phyloP scores from a whole-genome alignment of 1,140 invertebrate species.

The Trichogramma pretiosum region DNA sequence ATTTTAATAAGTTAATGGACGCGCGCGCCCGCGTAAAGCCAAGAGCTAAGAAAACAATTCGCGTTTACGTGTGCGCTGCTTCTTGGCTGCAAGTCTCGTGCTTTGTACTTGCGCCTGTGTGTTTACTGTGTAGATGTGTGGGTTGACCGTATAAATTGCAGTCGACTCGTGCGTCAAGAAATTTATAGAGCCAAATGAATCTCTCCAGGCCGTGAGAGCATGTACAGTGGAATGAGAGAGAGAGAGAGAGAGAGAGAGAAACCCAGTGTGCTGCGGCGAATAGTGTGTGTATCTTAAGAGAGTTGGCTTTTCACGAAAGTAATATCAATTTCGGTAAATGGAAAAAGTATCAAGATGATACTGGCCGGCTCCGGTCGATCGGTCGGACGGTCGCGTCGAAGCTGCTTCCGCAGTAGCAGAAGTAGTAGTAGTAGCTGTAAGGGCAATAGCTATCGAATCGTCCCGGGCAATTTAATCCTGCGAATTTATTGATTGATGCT shows the following conservation, averaged over 20 bases:
- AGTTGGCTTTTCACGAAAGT: conserved; percentile 1
- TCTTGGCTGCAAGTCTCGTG: neutral
- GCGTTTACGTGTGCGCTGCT: neutral
- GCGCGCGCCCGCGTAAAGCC: neutral
- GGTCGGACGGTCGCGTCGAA: too few species aligned
- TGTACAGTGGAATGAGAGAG: neutral
- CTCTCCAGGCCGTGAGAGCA: neutral
- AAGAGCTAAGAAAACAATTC: neutral
- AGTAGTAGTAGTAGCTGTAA: too few species aligned
- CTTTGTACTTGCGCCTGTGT: neutral
- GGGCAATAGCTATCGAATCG: too few species aligned
- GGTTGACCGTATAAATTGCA: neutral
- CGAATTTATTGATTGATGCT: conserved; percentile 26
- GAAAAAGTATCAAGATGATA: conserved; percentile 38
- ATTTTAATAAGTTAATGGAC: neutral
- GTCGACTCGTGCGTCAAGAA: neutral
- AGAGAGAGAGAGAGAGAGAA: neutral
- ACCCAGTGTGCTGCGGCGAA: neutral
- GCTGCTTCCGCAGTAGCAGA: too few species aligned
- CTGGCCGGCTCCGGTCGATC: conserved; percentile 1
- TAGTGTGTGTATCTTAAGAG: too few species aligned
- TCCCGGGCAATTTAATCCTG: conserved; percentile 20
- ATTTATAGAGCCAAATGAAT: conserved; percentile 2
- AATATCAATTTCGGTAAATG: conserved; percentile 42
- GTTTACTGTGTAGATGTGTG: neutral